These are phyloP conservation scores for Perizoma affinitatum DNA, from an alignment of 2,888 invertebrate species.

Conservation along the genomic window DNA sequence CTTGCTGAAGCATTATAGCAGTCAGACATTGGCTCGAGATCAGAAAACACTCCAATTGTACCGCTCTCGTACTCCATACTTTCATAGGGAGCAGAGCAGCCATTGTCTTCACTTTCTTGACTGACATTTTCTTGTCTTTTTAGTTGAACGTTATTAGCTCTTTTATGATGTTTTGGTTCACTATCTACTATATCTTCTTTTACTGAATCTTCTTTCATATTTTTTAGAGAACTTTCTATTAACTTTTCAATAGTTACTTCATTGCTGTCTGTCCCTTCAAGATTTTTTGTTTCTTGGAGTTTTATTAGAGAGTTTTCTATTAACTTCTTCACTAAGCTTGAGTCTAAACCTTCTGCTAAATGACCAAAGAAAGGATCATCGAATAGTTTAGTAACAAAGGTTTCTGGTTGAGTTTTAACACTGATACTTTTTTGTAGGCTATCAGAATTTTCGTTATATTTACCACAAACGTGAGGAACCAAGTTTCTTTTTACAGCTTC, in stretches of 20 bases:
- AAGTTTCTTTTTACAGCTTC: conserved; percentile 90
- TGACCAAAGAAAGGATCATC: conserved; percentile 87
- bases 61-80: conserved; percentile 88
- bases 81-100: conserved; percentile 89
- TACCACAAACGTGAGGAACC: conserved; percentile 91
- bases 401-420: conserved; percentile 53
- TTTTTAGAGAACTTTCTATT: conserved; percentile 78
- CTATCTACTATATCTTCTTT: conserved; percentile 40
- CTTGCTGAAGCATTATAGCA: conserved; percentile 89
- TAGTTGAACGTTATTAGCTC: conserved; percentile 47
- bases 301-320: conserved; percentile 88
- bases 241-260: conserved; percentile 78
- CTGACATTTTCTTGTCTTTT: conserved; percentile 55
- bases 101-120: conserved; percentile 77
- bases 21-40: conserved; percentile 85
- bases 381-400: conserved; percentile 84
- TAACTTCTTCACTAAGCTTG: conserved; percentile 85
- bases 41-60: conserved; percentile 78
- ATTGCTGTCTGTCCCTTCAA: conserved; percentile 74
- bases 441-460: conserved; percentile 63
- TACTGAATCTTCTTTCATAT: conserved; percentile 66
- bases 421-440: conserved; percentile 41
- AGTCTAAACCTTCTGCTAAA: conserved; percentile 85
- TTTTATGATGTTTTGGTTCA: conserved; percentile 54
- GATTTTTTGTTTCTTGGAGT: conserved; percentile 78